Percentiles rank a stretch among this genome's conserved stretches.
Evolutionary conservation across 2,888 invertebrate genomes (phyloP).

Genomic region (Masnerella sp.): DNA sequence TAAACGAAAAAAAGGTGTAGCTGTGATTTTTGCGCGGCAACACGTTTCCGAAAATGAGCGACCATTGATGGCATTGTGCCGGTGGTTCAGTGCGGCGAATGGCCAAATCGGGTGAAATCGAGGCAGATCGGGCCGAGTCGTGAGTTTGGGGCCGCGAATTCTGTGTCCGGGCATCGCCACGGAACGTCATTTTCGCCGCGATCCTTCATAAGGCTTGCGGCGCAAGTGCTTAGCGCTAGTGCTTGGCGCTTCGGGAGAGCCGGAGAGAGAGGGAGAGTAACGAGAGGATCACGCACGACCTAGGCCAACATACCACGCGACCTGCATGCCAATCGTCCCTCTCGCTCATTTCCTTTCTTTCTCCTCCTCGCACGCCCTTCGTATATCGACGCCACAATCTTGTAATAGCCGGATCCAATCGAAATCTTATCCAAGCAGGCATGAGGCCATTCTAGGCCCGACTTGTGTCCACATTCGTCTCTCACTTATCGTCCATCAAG

Average conservation of each 20-base stretch:
- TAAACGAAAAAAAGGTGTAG: conserved; percentile 42
- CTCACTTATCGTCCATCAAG: conserved; percentile 65
- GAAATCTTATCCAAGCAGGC: conserved; percentile 60
- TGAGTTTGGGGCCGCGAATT: too few relatives aligned
- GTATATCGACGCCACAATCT: conserved; percentile 57
- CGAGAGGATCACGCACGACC: conserved; percentile 76
- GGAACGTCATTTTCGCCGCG: conserved; percentile 40
- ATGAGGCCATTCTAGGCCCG: conserved; percentile 67
- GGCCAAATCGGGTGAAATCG: too few relatives aligned
- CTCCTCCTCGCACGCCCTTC: conserved; percentile 60
- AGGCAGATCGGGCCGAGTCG: too few relatives aligned
- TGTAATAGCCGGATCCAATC: conserved; percentile 65
- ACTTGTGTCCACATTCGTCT: conserved; percentile 63
- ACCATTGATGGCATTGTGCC: too few relatives aligned
- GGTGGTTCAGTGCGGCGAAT: too few relatives aligned
- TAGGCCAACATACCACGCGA: conserved; percentile 76
- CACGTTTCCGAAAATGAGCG: too few relatives aligned
- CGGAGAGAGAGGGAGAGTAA: conserved; percentile 61
- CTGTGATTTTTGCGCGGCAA: conserved; percentile 40
- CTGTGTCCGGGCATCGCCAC: too few relatives aligned
- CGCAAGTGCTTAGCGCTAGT: too few relatives aligned
- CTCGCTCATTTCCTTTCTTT: conserved; percentile 63
- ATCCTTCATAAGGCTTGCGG: conserved; percentile 46
- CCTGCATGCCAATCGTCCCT: conserved; percentile 76
- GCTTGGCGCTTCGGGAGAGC: conserved; percentile 50